Evolutionary conservation across 1,140 invertebrate species (phyloP).

Genomic region (Ptiloglossa arizonensis): DNA sequence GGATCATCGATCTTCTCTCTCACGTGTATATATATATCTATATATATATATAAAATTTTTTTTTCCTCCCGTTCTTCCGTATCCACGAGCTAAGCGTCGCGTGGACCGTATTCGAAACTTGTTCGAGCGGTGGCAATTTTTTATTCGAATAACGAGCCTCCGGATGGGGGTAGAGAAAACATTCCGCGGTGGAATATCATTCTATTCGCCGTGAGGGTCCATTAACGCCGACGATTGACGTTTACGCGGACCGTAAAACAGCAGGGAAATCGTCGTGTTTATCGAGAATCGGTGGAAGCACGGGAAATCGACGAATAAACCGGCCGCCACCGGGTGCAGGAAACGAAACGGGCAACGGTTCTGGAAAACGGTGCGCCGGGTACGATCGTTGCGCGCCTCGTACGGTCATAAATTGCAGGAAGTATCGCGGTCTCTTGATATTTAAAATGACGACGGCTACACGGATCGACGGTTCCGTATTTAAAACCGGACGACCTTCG

Average conservation of each 20-base stretch:
- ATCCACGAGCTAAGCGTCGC: no score
- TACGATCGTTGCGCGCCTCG: background rate
- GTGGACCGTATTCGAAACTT: no score
- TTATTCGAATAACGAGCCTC: no score
- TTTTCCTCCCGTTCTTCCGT: no score
- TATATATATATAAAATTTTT: no score
- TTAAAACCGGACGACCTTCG: slow-evolving; percentile 67
- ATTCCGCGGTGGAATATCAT: background rate
- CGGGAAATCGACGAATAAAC: background rate
- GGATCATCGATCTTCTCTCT: no score
- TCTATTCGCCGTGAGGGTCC: no score
- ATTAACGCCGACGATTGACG: background rate
- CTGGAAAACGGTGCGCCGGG: background rate
- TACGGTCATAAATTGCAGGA: slow-evolving; percentile 50
- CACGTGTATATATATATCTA: no score
- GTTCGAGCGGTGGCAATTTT: no score
- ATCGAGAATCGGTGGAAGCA: background rate
- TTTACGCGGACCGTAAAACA: background rate
- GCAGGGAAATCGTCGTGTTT: background rate
- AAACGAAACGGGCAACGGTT: background rate
- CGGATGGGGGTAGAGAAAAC: no score
- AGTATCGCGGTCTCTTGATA: slow-evolving; percentile 33
- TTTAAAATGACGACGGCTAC: slow-evolving; percentile 47
- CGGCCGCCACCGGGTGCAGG: no score
- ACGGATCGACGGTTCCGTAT: slow-evolving; percentile 56